phyloP scores from a whole-genome alignment of 2,797 vertebrate species.

The Setipinna tenuifilis region DNA sequence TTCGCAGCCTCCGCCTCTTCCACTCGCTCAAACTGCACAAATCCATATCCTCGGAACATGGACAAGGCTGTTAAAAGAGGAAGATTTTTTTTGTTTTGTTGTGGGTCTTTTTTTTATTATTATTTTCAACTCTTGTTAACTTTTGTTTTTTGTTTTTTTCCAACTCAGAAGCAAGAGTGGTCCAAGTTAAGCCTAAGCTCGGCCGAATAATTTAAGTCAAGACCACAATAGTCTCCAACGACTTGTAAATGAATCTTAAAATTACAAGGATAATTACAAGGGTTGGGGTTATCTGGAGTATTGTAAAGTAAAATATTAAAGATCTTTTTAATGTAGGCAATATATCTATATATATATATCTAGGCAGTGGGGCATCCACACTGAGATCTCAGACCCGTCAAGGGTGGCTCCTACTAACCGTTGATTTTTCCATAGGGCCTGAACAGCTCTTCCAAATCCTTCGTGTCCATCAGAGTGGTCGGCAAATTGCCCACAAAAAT shows the following conservation, averaged over 20 bases:
- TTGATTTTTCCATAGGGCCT: constrained; percentile 84
- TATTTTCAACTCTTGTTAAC: too few species aligned
- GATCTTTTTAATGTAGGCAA: neutral
- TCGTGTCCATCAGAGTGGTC: constrained; percentile 84
- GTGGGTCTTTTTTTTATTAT: constrained; percentile 31
- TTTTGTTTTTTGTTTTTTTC: constrained; percentile 51
- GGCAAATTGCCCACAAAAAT: constrained; percentile 93
- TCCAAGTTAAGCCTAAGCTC: neutral
- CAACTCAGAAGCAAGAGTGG: neutral
- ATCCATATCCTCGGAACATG: constrained; percentile 89
- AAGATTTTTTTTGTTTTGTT: constrained; percentile 72
- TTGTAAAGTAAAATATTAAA: neutral
- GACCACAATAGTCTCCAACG: neutral
- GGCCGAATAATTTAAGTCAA: neutral
- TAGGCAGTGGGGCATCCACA: constrained; percentile 1
- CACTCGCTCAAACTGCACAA: constrained; percentile 87
- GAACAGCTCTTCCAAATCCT: constrained; percentile 90
- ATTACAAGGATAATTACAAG: neutral
- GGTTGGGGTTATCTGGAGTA: neutral
- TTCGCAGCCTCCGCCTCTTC: constrained; percentile 90
- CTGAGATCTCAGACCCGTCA: constrained; percentile 32
- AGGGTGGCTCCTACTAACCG: constrained; percentile 81
- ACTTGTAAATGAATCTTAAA: neutral
- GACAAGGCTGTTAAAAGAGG: constrained; percentile 83
- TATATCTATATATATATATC: constrained; percentile 24